These are phyloP conservation scores for Papilio machaon DNA, from an alignment of 1,140 invertebrate species.

Conservation along the genomic window DNA sequence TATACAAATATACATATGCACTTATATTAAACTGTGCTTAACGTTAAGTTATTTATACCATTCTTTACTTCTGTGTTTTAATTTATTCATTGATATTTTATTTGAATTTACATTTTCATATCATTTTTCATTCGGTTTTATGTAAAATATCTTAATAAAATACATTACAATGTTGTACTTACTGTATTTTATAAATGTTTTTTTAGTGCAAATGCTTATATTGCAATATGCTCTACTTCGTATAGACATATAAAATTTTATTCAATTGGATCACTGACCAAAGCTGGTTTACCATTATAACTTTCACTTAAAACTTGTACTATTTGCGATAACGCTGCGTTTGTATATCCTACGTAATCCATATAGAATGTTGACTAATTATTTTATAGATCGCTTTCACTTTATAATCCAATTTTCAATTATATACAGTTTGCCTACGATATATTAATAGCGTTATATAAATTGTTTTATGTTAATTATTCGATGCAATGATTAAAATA, in stretches of 20 bases:
- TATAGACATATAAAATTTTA: conserved; percentile 22
- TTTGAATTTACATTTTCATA: too few species aligned
- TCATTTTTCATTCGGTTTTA: background rate
- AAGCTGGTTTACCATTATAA: conserved; percentile 11
- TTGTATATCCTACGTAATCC: background rate
- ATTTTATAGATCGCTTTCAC: conserved; percentile 4
- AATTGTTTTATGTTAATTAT: conserved; percentile 26
- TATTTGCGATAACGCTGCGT: background rate
- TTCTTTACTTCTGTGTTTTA: too few species aligned
- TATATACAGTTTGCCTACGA: background rate
- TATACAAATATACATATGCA: too few species aligned
- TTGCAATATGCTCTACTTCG: conserved; percentile 1
- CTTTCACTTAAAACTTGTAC: conserved; percentile 28
- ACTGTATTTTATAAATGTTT: background rate
- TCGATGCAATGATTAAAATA: conserved; percentile 35
- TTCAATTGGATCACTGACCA: conserved; percentile 3
- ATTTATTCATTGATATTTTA: too few species aligned
- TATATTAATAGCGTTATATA: background rate
- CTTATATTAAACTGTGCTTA: too few species aligned
- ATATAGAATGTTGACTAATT: background rate
- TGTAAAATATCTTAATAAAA: background rate
- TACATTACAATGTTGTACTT: background rate
- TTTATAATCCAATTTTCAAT: background rate
- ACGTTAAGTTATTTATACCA: too few species aligned
- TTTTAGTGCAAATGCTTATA: background rate